Evolutionary conservation across 2,113 vertebrate genomes (phyloP), one percentile per base, ranked within the genome.

Genomic region (Camelus bactrianus): DNA sequence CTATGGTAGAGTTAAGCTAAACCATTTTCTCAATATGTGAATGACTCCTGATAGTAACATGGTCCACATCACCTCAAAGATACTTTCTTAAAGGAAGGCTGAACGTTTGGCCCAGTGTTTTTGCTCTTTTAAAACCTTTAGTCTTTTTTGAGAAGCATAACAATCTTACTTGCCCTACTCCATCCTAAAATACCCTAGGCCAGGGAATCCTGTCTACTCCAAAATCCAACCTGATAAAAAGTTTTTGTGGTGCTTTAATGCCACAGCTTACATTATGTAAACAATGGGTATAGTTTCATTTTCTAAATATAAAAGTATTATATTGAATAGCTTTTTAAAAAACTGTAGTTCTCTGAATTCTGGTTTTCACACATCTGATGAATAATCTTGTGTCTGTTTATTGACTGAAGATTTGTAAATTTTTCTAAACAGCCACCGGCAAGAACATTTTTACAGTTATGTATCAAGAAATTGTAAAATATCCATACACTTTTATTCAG

Each of bases 291-390:
- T 73, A 48, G 7, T 89, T 95, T 97, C 42, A 94, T 84, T 95
- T 88, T 93, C 28, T 77, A 96, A 97, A 77, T 69, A 77, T 28
- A 82, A 69, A 84, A 56, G 80, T 87, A 48, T 82, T 79, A 70
- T 80, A 72, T 58, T 91, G n/a, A 84, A 46, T 72, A 76, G 16
- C 81, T 92, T 79, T 11, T 0, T 52, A 65, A 84, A 92, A 62
- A 88, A 60, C 8, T 86, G 24, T 17, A 72, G 35, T 58, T 91
- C 48, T 70, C 81, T 76, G 70, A 70, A 75, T 85, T 89, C 28
- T 76, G 16, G 60, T 85, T 91, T 32, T 84, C 15, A 89, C 19
- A 60, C 50, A 58, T 3, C 24, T 94, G 24, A 22, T 86, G 26
- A 69, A 56, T 93, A 79, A 75, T 83, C 46, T 73, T 70, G 17